Evolutionary conservation across 2,113 vertebrate genomes (phyloP).

Genomic region (Stegastes partitus): DNA sequence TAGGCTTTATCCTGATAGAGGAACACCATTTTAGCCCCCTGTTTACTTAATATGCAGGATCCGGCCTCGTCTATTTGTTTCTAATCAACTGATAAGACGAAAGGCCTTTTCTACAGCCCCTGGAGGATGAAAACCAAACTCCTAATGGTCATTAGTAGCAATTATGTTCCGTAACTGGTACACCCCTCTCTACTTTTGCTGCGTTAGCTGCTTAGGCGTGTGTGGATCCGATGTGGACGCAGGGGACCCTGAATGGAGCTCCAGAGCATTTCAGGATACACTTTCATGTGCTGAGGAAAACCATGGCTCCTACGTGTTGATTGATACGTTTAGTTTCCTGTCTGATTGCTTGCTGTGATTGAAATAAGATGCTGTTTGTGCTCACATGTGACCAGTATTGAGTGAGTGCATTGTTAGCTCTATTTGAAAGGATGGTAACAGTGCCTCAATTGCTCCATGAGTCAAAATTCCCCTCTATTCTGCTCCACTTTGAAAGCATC

Average conservation of each 20-base stretch:
- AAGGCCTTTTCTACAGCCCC: constrained; percentile 82
- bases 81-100: constrained; percentile 88
- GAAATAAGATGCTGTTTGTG: constrained; percentile 32
- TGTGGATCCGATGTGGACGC: constrained; percentile 46
- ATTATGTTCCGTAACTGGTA: constrained; percentile 83
- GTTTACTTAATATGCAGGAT: constrained; percentile 86
- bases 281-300: constrained; percentile 22
- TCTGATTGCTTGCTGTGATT: constrained; percentile 53
- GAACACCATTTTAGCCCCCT: constrained; percentile 76
- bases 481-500: constrained; percentile 46
- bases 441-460: constrained; percentile 19
- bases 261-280: constrained; percentile 38
- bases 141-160: constrained; percentile 88
- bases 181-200: constrained; percentile 70
- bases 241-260: constrained; percentile 46
- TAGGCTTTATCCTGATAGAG: constrained; percentile 78
- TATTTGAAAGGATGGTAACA: constrained; percentile 43
- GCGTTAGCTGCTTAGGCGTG: constrained; percentile 44
- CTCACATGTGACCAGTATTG: not conserved
- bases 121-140: constrained; percentile 83
- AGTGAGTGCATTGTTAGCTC: constrained; percentile 3
- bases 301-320: constrained; percentile 38
- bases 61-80: constrained; percentile 82
- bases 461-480: constrained; percentile 3
- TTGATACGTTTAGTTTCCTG: constrained; percentile 63